Evolutionary conservation across 2,888 invertebrate species (phyloP), one percentile per base, ranked within the genome.

Genomic region (Cantharis lateralis): DNA sequence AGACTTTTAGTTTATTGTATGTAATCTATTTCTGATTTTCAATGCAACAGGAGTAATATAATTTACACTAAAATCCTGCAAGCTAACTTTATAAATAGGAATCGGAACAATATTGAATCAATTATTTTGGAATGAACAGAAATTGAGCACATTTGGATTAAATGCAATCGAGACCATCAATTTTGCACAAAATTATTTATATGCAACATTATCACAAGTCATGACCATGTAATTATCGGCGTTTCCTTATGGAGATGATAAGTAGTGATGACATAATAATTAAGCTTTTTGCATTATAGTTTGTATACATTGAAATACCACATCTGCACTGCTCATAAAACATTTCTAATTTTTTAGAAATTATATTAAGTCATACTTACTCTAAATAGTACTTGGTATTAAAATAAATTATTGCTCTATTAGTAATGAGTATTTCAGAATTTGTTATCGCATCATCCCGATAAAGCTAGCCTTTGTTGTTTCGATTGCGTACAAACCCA

Each of bases 201-300:
- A 32, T 64, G 18, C 20, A 64, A 64, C 9, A 20, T 20, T 64
- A 18, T 64, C 64, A 64, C 64, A 3, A 64, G 18, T 20, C 18
- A 18, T 64, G 16, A 18, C 13, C 16, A 20, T 20, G 16, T 64
- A 64, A 18, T 32, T 64, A 64, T 64, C 64, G 70, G 70, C 71
- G 61, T 76, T 73, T 70, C 66, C 64, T 77, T 74, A 74, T 74
- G 74, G 9, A 24, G 74, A 74, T 73, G 20, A 13, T 64, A 16
- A 20, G 16, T 76, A 62, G 63, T 68, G 76, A 78, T 78, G 78
- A 78, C 78, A 78, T 78, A 78, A 78, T 76, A 71, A 76, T 74
- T 78, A 74, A 76, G 68, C 71, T 76, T 78, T 75, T 68, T 73
- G 66, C 72, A 68, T 78, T 71, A n/a, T n/a, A 71, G 71, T 78